Base-by-base conservation (phyloP, 2,797 vertebrate species). In the Alosa sapidissima region DNA sequence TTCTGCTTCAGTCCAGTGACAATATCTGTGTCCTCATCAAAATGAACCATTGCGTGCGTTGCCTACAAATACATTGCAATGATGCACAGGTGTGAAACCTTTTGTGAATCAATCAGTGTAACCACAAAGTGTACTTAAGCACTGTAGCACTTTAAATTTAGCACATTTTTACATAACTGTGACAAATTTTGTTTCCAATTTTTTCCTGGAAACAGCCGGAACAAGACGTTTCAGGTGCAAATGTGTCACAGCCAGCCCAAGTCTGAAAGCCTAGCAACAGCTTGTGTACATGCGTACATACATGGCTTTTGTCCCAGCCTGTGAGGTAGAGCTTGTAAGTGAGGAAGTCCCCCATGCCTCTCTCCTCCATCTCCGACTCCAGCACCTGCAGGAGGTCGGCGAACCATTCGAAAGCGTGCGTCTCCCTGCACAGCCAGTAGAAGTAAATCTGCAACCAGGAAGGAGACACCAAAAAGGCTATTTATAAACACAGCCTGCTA, bases 401-500 rank as follows among this genome's bases (percentile, higher is more conserved):
- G 89, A 99, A 99, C 97, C 98, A 99, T 91, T 97, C 95, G 0
- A 99, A 99, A 51, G 97, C 97, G 83, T 95, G 92, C 0, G 96
- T 99, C 92, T 99, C 98, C 68, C 97, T 95, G 89, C 97, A 99
- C 41, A 99, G 93, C 98, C 97, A 98, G 87, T 98, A 99, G 90
- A 99, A 98, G 82, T 98, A 98, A 85, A 98, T 98, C 97, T 98
- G 93, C 68, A 93, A 91, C 36, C 82, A 92, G 5, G 8, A 65
- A 75, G 47, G 10, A 24, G 28, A 41, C 19, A 52, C n/a, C 33
- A n/a, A 19, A 58, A 58, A 58, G 19, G 19, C 19, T 16, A 5
- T 58, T 58, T 58, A 16, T n/a, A 7, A 21, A 21, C 55, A 58
- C 9, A 10, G 1, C n/a, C 1, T 62, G n/a, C n/a, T 21, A 62